These are phyloP conservation scores for Moxostoma hubbsi DNA, from an alignment of 2,797 vertebrate genomes.

Conservation along the genomic window DNA sequence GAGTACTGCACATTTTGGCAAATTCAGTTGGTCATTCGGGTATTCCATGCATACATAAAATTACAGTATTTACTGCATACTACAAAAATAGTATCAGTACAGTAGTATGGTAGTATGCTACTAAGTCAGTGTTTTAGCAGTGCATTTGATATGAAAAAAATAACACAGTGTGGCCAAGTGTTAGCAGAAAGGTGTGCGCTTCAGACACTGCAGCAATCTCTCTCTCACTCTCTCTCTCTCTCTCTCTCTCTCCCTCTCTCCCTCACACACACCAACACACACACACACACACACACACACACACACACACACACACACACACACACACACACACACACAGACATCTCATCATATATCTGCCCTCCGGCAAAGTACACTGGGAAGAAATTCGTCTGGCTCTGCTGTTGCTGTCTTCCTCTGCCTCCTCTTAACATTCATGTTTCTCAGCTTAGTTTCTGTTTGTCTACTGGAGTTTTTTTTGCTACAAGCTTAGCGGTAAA, in stretches of 20 bases:
- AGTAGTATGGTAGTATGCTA: too few species aligned
- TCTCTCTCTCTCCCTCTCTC: background rate
- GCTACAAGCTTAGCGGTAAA: background rate
- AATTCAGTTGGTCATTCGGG: too few species aligned
- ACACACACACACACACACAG: background rate
- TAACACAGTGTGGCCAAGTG: background rate
- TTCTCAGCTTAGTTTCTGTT: constrained; percentile 21
- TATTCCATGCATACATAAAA: too few species aligned
- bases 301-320: constrained; percentile 26
- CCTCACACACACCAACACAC: constrained; percentile 22
- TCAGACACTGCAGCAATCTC: constrained; percentile 42
- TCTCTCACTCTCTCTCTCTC: background rate
- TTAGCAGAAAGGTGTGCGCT: background rate
- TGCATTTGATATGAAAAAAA: background rate
- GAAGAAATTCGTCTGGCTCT: constrained; percentile 39
- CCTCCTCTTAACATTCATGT: constrained; percentile 43
- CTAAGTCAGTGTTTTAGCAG: too few species aligned
- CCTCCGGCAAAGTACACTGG: constrained; percentile 47
- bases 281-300: background rate
- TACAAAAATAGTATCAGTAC: too few species aligned
- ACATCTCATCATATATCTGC: constrained; percentile 39
- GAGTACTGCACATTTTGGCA: too few species aligned
- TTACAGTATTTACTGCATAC: too few species aligned
- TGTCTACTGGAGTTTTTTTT: constrained; percentile 16
- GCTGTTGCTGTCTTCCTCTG: constrained; percentile 30